phyloP scores from a whole-genome alignment of 2,113 vertebrate genomes.

The Martes martes region DNA sequence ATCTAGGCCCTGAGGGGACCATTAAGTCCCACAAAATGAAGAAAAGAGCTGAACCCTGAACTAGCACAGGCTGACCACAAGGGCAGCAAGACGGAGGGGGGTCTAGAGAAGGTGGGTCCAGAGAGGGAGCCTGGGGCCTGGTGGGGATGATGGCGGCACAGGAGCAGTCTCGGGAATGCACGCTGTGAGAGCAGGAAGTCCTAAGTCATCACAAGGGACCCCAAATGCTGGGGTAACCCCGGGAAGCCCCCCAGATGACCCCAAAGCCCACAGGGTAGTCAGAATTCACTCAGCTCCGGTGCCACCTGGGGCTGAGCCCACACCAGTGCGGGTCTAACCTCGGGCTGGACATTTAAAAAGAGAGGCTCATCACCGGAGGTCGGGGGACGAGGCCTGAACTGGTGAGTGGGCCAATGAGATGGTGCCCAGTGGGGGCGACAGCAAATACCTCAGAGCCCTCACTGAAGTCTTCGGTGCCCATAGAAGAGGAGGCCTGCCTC shows the following conservation, averaged over 20 bases:
- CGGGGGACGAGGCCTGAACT: fast-evolving
- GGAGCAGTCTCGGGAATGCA: neutral
- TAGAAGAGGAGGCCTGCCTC: slow-evolving; percentile 88
- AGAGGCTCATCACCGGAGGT: neutral
- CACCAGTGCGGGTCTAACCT: neutral
- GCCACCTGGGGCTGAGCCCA: neutral
- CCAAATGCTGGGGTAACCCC: neutral
- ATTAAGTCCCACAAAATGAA: too few relatives aligned
- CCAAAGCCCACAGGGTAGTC: neutral
- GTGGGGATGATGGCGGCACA: fast-evolving
- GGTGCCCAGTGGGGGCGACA: fast-evolving
- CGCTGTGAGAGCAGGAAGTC: neutral
- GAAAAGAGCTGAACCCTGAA: fast-evolving
- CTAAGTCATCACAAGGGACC: neutral
- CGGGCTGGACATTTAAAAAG: fast-evolving
- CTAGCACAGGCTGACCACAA: fast-evolving
- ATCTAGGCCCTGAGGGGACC: neutral
- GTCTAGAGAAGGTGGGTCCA: fast-evolving
- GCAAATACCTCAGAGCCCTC: slow-evolving; percentile 94
- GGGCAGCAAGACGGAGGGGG: neutral
- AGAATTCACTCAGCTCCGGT: neutral
- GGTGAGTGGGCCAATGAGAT: too few relatives aligned
- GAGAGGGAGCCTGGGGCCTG: neutral
- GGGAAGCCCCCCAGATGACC: fast-evolving
- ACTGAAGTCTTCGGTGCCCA: slow-evolving; percentile 89